phyloP scores from a whole-genome alignment of 2,113 vertebrate genomes.

The Psammodynastes pulverulentus region DNA sequence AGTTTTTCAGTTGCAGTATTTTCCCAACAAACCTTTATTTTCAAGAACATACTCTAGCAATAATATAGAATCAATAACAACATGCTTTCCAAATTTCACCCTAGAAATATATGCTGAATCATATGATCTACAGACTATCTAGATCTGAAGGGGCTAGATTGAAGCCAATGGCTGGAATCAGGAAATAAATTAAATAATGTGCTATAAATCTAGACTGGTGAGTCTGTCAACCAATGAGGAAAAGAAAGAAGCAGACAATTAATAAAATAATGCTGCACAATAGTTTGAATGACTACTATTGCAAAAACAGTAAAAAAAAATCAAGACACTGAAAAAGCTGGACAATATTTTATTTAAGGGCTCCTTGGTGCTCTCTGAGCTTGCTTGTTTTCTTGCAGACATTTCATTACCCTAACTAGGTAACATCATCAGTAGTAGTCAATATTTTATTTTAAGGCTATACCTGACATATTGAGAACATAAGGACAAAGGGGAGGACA shows the following conservation, averaged over 20 bases:
- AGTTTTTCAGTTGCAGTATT: neutral
- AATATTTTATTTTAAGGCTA: neutral
- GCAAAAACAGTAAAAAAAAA: neutral
- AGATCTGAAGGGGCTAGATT: neutral
- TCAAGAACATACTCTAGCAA: neutral
- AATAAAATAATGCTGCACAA: neutral
- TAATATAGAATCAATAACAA: neutral
- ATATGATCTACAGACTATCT: neutral
- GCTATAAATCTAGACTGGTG: neutral
- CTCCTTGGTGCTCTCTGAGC: neutral
- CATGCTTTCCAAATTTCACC: neutral
- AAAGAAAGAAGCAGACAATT: neutral
- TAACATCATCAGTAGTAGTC: no score
- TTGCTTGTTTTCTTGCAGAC: no score
- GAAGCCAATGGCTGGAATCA: neutral
- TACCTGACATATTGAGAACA: neutral
- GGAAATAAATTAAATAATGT: neutral
- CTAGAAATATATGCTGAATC: neutral
- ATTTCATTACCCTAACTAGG: no score
- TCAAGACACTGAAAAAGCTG: neutral
- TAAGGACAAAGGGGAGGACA: neutral
- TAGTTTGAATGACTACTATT: neutral
- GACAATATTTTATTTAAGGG: neutral
- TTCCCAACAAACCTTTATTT: neutral
- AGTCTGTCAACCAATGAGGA: neutral